Base-by-base conservation (phyloP, 1,140 invertebrate species). In the Metopolophium dirhodum region DNA sequence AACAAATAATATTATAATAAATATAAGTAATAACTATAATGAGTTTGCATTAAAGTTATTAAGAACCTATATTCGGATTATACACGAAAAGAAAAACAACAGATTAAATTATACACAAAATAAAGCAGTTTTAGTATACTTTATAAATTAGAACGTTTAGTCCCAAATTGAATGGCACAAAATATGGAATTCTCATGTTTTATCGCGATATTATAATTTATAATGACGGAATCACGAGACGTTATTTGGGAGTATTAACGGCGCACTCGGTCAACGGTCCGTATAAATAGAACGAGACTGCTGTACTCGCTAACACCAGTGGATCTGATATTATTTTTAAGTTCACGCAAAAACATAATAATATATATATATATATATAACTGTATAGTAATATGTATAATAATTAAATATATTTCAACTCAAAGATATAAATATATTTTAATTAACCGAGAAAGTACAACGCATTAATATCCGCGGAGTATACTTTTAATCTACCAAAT, bases 221-320 rank as follows among this genome's bases (percentile, higher is more conserved):
- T 26, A 45, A 30, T 30, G 41, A 18, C 30, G 8, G 22, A 47
- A 89, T 89, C n/a, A 35, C 20, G n/a, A 26, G 20, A 22, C n/a
- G n/a, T 57, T 89, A 41, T 89, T 54, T 20, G 22, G 47, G 49
- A 89, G 35, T 89, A 51, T 89, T 41, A 37, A 22, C 49, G 35
- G 23, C n/a, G 23, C 61, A 83, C 47, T 51, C 23, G 45, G 37
- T 91, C 45, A 51, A 83, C 90, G 7, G 90, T 4, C 35, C 47
- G 11, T 92, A 92, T 35, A 92, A 92, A 92, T 92, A 92, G 91
- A 92, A 47, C 26, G n/a, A 26, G 47, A 35, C 45, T 91, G n/a
- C 45, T 51, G 68, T 83, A 51, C 47, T 83, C 20, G 18, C 41
- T 49, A 89, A 91, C 41, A 22, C 61, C 22, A 41, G 35, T 41